Percentiles rank a stretch among this genome's conserved stretches.
Conservation (phyloP, 1,140 invertebrate genomes). For the Ips nitidus region DNA sequence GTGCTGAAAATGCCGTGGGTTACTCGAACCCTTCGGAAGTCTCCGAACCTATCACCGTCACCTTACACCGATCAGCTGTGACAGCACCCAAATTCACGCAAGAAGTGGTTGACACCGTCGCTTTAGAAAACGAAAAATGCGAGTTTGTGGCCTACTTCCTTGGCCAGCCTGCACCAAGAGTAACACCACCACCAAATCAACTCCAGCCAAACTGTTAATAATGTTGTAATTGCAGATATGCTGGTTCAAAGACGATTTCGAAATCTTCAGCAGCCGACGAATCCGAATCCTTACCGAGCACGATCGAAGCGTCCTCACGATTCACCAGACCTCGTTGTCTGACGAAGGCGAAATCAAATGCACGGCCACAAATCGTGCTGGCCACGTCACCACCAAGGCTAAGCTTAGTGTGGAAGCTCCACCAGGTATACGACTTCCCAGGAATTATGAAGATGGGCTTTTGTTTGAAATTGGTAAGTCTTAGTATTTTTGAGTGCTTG, state of each 20-base stretch:
- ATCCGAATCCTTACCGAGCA: conserved; percentile 77
- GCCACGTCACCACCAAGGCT: conserved; percentile 74
- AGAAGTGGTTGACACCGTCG: conserved; percentile 65
- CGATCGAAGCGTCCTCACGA: conserved; percentile 76
- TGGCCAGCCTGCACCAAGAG: conserved; percentile 79
- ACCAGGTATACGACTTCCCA: conserved; percentile 73
- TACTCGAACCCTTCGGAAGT: conserved; percentile 75
- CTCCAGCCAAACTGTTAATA: not conserved
- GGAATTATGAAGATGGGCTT: conserved; percentile 77
- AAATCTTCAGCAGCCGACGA: conserved; percentile 79
- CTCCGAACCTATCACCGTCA: conserved; percentile 76
- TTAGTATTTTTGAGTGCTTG: not conserved
- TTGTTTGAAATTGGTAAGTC: conserved; percentile 49
- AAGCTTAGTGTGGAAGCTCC: conserved; percentile 76
- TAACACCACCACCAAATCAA: not conserved
- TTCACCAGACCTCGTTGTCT: conserved; percentile 73
- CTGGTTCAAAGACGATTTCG: conserved; percentile 92
- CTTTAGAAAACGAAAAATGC: conserved; percentile 78
- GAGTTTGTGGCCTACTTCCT: conserved; percentile 80
- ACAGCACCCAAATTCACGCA: conserved; percentile 68
- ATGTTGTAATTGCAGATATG: conserved; percentile 57
- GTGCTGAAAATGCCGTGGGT: conserved; percentile 83
- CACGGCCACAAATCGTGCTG: conserved; percentile 79
- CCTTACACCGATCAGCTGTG: conserved; percentile 65
- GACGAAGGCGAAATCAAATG: conserved; percentile 89